Conservation (phyloP, 2,797 vertebrate genomes). For the Eutrigla gurnardus region DNA sequence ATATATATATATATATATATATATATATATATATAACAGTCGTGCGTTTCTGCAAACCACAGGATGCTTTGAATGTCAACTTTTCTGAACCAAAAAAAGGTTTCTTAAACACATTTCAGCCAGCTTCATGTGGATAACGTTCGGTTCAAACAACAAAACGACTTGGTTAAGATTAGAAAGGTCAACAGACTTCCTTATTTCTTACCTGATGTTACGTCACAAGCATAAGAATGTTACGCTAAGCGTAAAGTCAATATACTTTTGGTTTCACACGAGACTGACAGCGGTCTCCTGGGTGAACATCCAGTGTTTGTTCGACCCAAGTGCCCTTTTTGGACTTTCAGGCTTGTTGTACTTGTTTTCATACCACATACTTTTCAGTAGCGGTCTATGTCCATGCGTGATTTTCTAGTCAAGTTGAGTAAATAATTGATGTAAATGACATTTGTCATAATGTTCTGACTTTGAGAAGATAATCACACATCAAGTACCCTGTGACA, state of each 20-base stretch:
- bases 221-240: no score
- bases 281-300: neutral
- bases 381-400: neutral
- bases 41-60: neutral
- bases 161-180: neutral
- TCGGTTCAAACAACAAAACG: neutral
- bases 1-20: no score
- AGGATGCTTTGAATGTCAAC: neutral
- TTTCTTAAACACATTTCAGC: neutral
- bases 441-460: neutral
- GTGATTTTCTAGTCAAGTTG: neutral
- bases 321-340: no score
- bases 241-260: neutral
- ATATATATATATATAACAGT: no score
- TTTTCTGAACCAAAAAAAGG: neutral
- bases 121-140: neutral
- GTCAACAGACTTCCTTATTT: no score
- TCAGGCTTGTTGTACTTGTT: neutral
- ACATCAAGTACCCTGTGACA: neutral
- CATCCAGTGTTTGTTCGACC: neutral
- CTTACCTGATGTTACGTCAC: no score
- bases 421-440: neutral
- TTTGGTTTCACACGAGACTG: neutral
- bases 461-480: neutral
- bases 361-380: neutral